These are phyloP conservation scores for Alentia gelatinosa DNA, from an alignment of 2,888 invertebrate species.

Conservation along the genomic window DNA sequence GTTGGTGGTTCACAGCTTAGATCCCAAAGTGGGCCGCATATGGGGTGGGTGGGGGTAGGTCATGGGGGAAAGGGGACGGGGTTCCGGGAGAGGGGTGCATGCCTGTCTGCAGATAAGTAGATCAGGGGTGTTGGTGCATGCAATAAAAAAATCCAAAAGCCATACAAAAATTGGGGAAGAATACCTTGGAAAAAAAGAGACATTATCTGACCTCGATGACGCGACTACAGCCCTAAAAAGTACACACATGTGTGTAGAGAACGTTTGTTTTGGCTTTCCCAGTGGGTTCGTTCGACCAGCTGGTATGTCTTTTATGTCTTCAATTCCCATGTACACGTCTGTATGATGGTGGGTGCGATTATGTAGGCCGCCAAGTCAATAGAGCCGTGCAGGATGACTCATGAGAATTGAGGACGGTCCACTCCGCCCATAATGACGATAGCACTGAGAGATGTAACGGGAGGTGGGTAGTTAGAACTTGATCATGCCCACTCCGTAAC, in stretches of 20 bases:
- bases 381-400: not conserved
- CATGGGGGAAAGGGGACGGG: no score
- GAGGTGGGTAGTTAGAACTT: not conserved
- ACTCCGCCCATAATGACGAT: not conserved
- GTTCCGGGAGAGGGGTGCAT: no score
- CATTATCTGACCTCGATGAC: not conserved
- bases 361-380: constrained; percentile 25
- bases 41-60: no score
- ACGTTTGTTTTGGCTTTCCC: constrained; percentile 24
- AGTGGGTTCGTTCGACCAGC: not conserved
- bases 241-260: not conserved
- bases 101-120: not conserved
- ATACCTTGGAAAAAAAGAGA: not conserved
- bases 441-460: not conserved
- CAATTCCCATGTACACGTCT: constrained; percentile 32
- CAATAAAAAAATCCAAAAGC: not conserved
- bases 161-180: not conserved
- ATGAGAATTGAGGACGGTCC: not conserved
- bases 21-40: not conserved
- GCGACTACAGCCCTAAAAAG: constrained; percentile 15
- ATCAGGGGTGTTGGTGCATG: not conserved
- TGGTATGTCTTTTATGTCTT: constrained; percentile 38
- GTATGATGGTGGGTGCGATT: constrained; percentile 1
- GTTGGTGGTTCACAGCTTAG: not conserved
- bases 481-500: not conserved